Base-by-base conservation (phyloP, 2,113 vertebrate genomes). In the Morone saxatilis region DNA sequence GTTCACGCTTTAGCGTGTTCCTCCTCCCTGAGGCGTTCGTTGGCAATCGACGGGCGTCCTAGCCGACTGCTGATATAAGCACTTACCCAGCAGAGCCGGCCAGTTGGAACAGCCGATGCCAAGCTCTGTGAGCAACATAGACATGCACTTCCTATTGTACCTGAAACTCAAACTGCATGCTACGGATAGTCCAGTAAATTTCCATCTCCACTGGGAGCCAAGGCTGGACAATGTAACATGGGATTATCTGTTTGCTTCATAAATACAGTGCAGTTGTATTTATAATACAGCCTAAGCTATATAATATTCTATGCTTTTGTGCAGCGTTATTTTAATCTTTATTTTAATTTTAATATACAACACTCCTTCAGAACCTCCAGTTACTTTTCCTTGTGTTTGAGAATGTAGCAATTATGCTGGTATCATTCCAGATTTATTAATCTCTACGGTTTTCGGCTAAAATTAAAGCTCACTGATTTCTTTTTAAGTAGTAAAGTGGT, bases 61-160 rank as follows among this genome's bases (percentile, higher is more conserved):
- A 78, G 80, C 94, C 94, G 87, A 89, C 86, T 95, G 86, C 94
- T 96, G 94, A 94, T 93, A 93, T 92, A 91, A 94, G 94, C 93
- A 90, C 76, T 93, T 90, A 78, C 79, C 90, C 84, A 77, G 81
- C 86, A 85, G 80, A 88, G 81, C 72, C 62, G 82, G 84, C 89
- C 91, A 84, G 74, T 85, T 50, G 88, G 88, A 93, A 94, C 89
- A 78, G 78, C 81, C 87, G 47, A 88, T 76, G 82, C 85, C 86
- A 62, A 81, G 88, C 86, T 89, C 83, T 66, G 79, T 81, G 91
- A 88, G 85, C 91, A 80, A n/a, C 76, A 59, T 51, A 57, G 80
- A 78, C 51, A 56, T 20, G 71, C 81, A 86, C 73, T 50, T 81
- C 48, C 85, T 78, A 41, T 82, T 79, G 19, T 81, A 80, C 86